Evolutionary conservation across 2,888 invertebrate genomes (phyloP).

Genomic region (Halictus ligatus): DNA sequence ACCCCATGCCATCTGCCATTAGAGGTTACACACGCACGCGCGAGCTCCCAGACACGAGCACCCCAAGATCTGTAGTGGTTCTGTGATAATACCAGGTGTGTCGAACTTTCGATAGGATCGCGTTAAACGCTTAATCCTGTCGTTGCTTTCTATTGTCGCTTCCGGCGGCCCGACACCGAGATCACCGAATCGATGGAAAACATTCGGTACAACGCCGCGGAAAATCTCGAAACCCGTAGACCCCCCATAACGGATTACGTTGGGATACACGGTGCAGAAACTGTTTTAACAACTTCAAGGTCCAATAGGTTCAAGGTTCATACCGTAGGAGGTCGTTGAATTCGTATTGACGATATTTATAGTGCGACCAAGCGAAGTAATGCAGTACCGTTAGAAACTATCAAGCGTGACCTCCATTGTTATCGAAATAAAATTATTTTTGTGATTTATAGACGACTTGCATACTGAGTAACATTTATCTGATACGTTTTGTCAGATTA

Average conservation of each 20-base stretch:
- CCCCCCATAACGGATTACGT: background rate
- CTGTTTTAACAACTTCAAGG: background rate
- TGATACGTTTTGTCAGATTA: background rate
- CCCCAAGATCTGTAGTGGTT: conserved; percentile 68
- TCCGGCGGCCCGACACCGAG: background rate
- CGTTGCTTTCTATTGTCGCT: background rate
- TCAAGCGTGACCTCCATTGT: background rate
- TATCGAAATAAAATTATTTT: background rate
- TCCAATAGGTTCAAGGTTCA: background rate
- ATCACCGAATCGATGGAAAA: background rate
- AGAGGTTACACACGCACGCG: conserved; percentile 67
- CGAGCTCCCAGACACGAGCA: conserved; percentile 57
- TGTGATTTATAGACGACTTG: too few species aligned
- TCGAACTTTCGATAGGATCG: conserved; percentile 43
- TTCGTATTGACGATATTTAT: background rate
- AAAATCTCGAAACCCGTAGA: background rate
- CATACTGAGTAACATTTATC: background rate
- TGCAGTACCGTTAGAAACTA: too few species aligned
- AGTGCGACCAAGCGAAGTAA: too few species aligned
- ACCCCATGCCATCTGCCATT: conserved; percentile 77
- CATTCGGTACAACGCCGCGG: background rate
- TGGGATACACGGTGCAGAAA: background rate
- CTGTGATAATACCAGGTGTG: conserved; percentile 64
- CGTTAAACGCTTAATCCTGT: conserved; percentile 20
- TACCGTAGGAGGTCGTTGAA: background rate